A percentile compares a stretch with the other conserved stretches of the same genome.
These are phyloP conservation scores for Sebastes fasciatus DNA, from an alignment of 2,113 vertebrate species.

Conservation along the genomic window DNA sequence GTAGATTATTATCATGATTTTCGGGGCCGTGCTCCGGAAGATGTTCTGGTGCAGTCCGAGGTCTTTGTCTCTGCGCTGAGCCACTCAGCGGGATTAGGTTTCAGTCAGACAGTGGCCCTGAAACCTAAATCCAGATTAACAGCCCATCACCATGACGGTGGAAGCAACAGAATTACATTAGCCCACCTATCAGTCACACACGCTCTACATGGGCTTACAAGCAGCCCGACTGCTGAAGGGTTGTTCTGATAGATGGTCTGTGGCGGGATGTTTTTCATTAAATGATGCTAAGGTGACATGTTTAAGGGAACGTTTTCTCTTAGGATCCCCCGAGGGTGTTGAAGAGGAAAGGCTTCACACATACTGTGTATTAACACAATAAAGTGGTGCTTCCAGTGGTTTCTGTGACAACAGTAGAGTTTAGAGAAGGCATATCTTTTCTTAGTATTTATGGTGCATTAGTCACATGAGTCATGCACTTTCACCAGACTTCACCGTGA, in stretches of 20 bases:
- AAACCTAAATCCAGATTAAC: slow-evolving; percentile 80
- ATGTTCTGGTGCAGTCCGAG: slow-evolving; percentile 3
- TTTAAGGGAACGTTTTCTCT: slow-evolving; percentile 41
- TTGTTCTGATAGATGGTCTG: slow-evolving; percentile 49
- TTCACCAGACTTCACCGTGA: neutral
- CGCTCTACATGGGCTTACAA: slow-evolving; percentile 37
- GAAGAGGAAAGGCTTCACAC: neutral
- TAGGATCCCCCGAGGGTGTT: slow-evolving; percentile 17
- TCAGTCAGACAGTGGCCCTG: slow-evolving; percentile 61
- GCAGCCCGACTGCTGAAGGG: slow-evolving; percentile 45
- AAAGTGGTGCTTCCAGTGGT: neutral
- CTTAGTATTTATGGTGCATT: neutral
- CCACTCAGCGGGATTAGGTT: slow-evolving; percentile 71
- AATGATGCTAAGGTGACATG: slow-evolving; percentile 46
- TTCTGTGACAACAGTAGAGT: neutral
- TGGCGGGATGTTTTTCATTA: slow-evolving; percentile 31
- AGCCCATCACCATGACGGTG: slow-evolving; percentile 55
- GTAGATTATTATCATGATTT: neutral
- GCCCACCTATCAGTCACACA: slow-evolving; percentile 65
- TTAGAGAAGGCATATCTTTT: neutral
- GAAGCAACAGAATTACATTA: slow-evolving; percentile 66
- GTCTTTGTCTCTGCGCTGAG: slow-evolving; percentile 54
- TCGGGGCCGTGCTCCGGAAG: neutral
- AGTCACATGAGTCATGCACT: neutral
- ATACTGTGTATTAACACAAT: slow-evolving; percentile 1